Base-by-base conservation (phyloP, 2,113 vertebrate species). In the Scopus umbretta region DNA sequence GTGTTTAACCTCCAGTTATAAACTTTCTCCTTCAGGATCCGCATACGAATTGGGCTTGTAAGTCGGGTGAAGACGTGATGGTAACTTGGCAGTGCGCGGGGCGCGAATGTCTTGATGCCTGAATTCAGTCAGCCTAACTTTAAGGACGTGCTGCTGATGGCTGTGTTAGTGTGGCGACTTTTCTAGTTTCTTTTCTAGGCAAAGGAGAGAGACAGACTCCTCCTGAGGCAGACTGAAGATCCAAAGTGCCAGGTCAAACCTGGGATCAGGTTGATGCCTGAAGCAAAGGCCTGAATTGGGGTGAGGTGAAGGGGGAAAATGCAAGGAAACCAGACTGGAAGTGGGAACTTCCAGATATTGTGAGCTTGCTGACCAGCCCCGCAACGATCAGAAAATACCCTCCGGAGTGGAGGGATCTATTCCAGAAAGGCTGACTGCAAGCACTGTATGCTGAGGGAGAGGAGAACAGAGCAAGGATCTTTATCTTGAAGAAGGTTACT, bases 81-180 rank as follows among this genome's bases (percentile, higher is more conserved):
- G 34, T 36, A 10, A 20, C 58, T 45, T 38, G 32, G 83, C 62
- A 40, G 17, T 6, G 21, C 0, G 0, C 0, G 0, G 34, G 27
- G 10, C 23, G 40, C 1, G 6, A 27, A 32, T 47, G 34, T 55
- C 32, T 47, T 18, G 59, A 11, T 70, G 66, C 23, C 53, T 34
- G 61, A 63, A 36, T 52, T 88, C 32, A 19, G 26, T 16, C 21
- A 10, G 21, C 20, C 20, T 9, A 11, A n/a, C 11, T n/a, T 34
- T 16, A 26, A 63, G 68, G 36, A n/a, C 2, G 2, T 32, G 47
- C 74, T 68, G 25, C 34, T 34, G 68, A 62, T 68, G 20, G 26
- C 61, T 43, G 11, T n/a, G 36, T n/a, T 75, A 52, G 53, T 0
- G 0, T 81, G 63, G 49, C 19, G 43, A 8, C 34, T 22, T 49